phyloP scores from a whole-genome alignment of 2,888 invertebrate species.

The Volucella bombylans region DNA sequence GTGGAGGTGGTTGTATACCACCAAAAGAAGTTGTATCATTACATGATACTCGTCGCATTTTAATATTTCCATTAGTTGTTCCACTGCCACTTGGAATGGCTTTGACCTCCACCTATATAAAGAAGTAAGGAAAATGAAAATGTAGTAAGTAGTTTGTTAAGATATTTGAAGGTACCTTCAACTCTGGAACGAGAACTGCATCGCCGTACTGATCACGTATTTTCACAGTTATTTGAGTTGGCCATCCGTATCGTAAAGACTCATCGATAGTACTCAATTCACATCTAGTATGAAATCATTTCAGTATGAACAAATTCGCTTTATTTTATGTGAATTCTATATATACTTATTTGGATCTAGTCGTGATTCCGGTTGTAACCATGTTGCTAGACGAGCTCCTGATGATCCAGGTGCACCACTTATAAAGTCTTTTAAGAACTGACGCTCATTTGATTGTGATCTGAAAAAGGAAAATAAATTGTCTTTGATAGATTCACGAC shows the following conservation, averaged over 20 bases:
- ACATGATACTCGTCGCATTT: slow-evolving; percentile 79
- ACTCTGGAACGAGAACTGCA: slow-evolving; percentile 90
- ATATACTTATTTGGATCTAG: slow-evolving; percentile 88
- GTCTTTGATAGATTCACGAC: no score
- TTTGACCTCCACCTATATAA: slow-evolving; percentile 80
- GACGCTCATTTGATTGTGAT: slow-evolving; percentile 93
- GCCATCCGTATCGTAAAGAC: slow-evolving; percentile 90
- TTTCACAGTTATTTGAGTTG: slow-evolving; percentile 90
- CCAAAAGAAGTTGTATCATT: slow-evolving; percentile 77
- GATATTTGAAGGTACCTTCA: slow-evolving; percentile 85
- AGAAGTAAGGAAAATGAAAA: not conserved
- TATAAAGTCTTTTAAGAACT: slow-evolving; percentile 96
- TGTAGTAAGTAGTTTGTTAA: not conserved
- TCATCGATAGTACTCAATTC: slow-evolving; percentile 90
- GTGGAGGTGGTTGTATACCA: slow-evolving; percentile 81
- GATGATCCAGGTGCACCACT: slow-evolving; percentile 91
- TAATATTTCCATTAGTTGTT: slow-evolving; percentile 79
- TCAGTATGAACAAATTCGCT: not conserved
- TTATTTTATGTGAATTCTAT: not conserved
- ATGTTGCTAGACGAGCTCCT: slow-evolving; percentile 95
- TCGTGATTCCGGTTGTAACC: slow-evolving; percentile 96
- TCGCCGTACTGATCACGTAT: slow-evolving; percentile 96
- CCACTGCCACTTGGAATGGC: slow-evolving; percentile 81
- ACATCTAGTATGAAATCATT: slow-evolving; percentile 84
- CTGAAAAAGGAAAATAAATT: slow-evolving; percentile 83